phyloP scores from a whole-genome alignment of 2,888 invertebrate species.

The Eudasyphora cyanicolor region DNA sequence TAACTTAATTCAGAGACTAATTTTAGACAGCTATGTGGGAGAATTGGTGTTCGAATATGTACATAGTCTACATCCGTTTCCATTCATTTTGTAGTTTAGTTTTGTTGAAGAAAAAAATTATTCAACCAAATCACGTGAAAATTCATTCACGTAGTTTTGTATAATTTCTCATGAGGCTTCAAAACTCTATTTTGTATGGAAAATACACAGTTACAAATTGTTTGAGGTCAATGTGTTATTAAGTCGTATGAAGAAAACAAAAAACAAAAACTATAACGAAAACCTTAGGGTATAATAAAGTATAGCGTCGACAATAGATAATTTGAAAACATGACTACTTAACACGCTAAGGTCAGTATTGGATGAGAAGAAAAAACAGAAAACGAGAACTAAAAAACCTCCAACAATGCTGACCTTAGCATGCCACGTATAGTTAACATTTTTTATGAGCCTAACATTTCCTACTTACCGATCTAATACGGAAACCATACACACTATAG shows the following conservation, averaged over 20 bases:
- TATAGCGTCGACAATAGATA: conserved; percentile 34
- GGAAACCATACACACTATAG: conserved; percentile 82
- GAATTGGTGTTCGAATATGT: not conserved
- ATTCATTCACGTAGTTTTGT: too few species aligned
- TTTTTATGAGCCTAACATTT: not conserved
- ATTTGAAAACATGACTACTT: conserved; percentile 17
- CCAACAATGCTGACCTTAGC: not conserved
- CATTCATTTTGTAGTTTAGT: not conserved
- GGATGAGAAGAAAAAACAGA: not conserved
- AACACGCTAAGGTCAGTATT: conserved; percentile 63
- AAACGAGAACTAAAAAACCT: not conserved
- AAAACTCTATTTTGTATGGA: not conserved
- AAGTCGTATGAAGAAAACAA: too few species aligned
- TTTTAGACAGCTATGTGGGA: not conserved
- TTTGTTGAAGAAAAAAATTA: not conserved
- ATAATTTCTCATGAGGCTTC: too few species aligned
- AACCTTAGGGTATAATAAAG: conserved; percentile 22
- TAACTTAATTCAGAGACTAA: not conserved
- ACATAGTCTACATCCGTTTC: not conserved
- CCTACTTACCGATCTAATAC: conserved; percentile 82
- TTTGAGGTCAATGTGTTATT: conserved; percentile 61
- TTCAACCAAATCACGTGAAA: conserved; percentile 6
- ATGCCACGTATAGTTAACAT: not conserved
- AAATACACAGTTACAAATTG: not conserved
- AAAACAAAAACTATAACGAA: too few species aligned